A percentile compares a stretch with the other conserved stretches of the same genome.
Evolutionary conservation across 2,797 vertebrate genomes (phyloP).

Genomic region (Triplophysa bombifrons): DNA sequence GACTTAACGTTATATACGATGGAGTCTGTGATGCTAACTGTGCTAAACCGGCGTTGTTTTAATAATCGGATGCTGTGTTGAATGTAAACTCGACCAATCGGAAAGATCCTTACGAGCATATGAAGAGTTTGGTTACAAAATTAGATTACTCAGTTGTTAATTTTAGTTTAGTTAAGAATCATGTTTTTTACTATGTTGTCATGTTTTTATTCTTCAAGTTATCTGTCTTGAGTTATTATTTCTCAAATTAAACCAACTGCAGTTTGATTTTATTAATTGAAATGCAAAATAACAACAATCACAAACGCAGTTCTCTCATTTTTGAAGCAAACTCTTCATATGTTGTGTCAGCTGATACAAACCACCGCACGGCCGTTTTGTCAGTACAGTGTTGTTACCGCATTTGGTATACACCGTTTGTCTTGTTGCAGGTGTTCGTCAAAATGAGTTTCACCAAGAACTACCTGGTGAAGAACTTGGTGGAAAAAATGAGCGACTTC

Average conservation of each 20-base stretch:
- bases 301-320: no score
- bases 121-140: no score
- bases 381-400: neutral
- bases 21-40: neutral
- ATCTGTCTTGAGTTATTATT: no score
- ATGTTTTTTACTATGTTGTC: no score
- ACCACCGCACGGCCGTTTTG: neutral
- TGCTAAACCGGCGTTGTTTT: neutral
- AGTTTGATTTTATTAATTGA: no score
- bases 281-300: no score
- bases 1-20: neutral
- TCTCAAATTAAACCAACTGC: no score
- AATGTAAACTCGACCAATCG: neutral
- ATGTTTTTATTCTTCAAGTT: no score
- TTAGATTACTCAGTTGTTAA: no score
- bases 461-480: constrained; percentile 82
- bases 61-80: neutral
- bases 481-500: constrained; percentile 76
- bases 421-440: constrained; percentile 72
- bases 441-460: constrained; percentile 82
- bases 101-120: neutral
- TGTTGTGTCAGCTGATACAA: constrained; percentile 5
- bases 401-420: neutral
- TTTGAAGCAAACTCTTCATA: neutral
- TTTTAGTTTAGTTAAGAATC: no score